Conservation (phyloP, 2,797 vertebrate genomes). For the Rhinophrynus dorsalis region DNA sequence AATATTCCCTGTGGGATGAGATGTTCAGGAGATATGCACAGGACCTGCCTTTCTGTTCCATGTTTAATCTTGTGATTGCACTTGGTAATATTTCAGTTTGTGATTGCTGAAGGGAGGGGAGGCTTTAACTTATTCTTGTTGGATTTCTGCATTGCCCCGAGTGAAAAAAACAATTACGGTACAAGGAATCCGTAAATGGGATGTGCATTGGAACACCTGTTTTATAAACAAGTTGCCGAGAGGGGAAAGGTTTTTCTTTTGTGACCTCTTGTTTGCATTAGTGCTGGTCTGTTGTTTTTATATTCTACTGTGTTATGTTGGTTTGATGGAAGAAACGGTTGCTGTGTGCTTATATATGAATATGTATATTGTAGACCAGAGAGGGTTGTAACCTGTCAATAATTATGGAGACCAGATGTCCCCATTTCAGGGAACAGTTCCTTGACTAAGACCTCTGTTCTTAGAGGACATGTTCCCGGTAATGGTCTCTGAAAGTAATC, state of each 20-base stretch:
- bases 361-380: not conserved
- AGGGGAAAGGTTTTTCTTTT: conserved; percentile 25
- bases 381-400: no score
- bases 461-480: no score
- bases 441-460: no score
- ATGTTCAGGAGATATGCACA: conserved; percentile 23
- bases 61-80: conserved; percentile 43
- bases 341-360: not conserved
- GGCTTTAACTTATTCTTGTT: conserved; percentile 31
- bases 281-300: not conserved
- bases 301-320: not conserved
- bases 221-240: conserved; percentile 1
- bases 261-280: not conserved
- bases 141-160: conserved; percentile 27
- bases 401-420: no score
- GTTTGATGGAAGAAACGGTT: not conserved
- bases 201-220: conserved; percentile 21
- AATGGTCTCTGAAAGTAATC: no score
- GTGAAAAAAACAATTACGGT: conserved; percentile 30
- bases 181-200: conserved; percentile 23
- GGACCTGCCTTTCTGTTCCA: conserved; percentile 34
- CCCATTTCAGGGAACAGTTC: no score
- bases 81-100: conserved; percentile 3
- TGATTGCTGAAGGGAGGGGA: conserved; percentile 34
- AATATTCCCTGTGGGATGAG: conserved; percentile 40